Conservation (phyloP, 2,888 invertebrate species). For the Spodoptera exigua region DNA sequence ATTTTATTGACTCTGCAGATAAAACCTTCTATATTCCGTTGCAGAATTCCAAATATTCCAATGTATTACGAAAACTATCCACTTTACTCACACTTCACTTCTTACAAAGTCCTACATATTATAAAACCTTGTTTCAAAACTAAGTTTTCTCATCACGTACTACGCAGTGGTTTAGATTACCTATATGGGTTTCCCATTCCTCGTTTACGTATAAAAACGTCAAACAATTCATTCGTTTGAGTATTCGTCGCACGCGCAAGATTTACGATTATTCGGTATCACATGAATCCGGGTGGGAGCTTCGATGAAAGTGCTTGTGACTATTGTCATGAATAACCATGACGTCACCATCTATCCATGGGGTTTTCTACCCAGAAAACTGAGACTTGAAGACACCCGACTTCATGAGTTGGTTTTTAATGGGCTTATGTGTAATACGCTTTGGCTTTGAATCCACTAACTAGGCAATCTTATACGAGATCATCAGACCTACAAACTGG, state of each 20-base stretch:
- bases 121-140: slow-evolving; percentile 53
- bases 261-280: slow-evolving; percentile 80
- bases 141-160: slow-evolving; percentile 83
- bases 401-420: neutral
- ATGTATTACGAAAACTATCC: neutral
- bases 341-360: slow-evolving; percentile 19
- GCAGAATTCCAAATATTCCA: no score
- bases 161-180: slow-evolving; percentile 79
- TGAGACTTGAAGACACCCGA: neutral
- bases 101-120: slow-evolving; percentile 4
- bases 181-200: slow-evolving; percentile 77
- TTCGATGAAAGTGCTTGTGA: slow-evolving; percentile 48
- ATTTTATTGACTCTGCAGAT: no score
- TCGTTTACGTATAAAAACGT: slow-evolving; percentile 60
- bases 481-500: no score
- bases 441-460: no score
- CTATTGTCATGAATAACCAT: slow-evolving; percentile 31
- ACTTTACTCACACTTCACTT: slow-evolving; percentile 2
- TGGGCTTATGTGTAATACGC: no score
- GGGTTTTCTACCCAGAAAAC: slow-evolving; percentile 23
- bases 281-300: slow-evolving; percentile 65
- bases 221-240: slow-evolving; percentile 68
- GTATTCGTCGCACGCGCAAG: slow-evolving; percentile 75
- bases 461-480: no score
- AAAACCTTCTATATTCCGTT: no score